Base-by-base conservation (phyloP, 2,113 vertebrate species). In the Etia nguti region DNA sequence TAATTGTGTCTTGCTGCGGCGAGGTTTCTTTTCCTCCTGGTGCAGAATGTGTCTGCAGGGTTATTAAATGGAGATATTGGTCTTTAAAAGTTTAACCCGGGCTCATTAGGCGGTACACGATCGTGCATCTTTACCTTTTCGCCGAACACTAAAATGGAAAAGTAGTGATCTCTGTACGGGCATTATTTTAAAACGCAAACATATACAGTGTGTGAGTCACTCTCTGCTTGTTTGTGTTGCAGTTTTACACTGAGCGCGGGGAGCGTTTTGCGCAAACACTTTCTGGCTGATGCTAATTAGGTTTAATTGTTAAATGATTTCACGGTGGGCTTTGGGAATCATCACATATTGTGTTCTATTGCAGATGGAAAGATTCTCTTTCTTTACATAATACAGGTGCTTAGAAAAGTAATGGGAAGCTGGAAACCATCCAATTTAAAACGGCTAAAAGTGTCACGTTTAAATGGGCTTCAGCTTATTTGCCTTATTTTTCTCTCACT, bases 221-320 rank as follows among this genome's bases (percentile, higher is more conserved):
- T 6, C 18, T 36, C 46, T 60, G 9, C 26, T 68, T 80, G 75
- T 86, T 81, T 43, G 57, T 55, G 24, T 75, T 62, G 84, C 0
- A 55, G 11, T 77, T 59, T 88, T 24, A 80, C 79, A 48, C 29
- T 41, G 48, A 57, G 77, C 29, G 16, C 10, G 0, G 36, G 81
- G 81, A 80, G 79, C 41, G 8, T 85, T 68, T 83, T 36, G 18
- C 18, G 5, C 18, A 62, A 62, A 85, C 31, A 79, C 16, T 89
- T 80, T 36, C 9, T 84, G 36, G 31, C 57, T 77, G 48, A 15
- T 62, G 34, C 54, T 75, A 38, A 86, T 92, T 82, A 34, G 70
- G 10, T 54, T 81, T 88, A 88, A 80, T 86, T 56, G 59, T 41
- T 55, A 57, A 86, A 84, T 80, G 6, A 41, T 87, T 89, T 86